Conservation (phyloP, 23 tunicate species). For the Phallusia fumigata region DNA sequence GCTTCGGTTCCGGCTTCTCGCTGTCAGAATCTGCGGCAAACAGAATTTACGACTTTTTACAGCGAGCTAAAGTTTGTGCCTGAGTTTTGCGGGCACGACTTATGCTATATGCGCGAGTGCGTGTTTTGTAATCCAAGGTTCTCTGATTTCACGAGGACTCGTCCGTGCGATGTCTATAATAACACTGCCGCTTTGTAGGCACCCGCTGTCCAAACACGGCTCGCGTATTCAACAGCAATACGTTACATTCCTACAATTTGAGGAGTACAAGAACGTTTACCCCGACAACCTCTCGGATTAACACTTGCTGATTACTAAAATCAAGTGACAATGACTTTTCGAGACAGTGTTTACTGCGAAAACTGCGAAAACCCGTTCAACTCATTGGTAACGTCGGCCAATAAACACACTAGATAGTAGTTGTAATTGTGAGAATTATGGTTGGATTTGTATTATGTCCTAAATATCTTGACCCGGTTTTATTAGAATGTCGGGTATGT, state of each 20-base stretch:
- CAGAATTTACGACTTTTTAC: background rate
- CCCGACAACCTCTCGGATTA: no score
- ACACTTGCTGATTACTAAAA: no score
- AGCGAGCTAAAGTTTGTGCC: background rate
- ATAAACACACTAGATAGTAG: no score
- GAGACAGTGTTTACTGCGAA: no score
- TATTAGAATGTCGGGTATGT: no score
- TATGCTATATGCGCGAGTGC: background rate
- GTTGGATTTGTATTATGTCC: no score
- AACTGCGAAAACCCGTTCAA: no score
- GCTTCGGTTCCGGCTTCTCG: background rate
- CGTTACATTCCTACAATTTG: background rate
- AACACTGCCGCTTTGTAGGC: background rate
- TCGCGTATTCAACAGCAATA: background rate
- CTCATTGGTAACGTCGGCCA: no score
- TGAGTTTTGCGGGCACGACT: no score
- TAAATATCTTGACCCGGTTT: no score
- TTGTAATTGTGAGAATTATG: no score
- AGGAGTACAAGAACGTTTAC: background rate
- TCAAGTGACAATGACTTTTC: no score
- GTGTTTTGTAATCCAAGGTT: background rate
- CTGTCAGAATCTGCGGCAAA: background rate
- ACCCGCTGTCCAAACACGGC: conserved; percentile 5
- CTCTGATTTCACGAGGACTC: conserved; percentile 9
- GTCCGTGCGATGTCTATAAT: background rate